phyloP scores from a whole-genome alignment of 1,140 invertebrate genomes.

The Gerris buenoi region DNA sequence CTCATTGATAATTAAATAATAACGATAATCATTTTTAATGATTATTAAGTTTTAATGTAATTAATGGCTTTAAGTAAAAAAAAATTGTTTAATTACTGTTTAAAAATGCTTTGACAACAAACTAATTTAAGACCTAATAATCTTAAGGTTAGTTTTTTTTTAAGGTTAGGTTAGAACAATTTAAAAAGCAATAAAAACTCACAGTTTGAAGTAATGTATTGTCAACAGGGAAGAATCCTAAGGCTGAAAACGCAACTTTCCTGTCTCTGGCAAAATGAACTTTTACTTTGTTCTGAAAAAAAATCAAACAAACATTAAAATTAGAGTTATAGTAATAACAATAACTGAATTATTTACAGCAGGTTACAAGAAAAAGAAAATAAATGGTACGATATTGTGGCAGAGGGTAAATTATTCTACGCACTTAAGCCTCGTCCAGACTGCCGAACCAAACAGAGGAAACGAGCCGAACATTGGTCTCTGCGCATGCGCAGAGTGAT shows the following conservation, averaged over 20 bases:
- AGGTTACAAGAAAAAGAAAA: too few species aligned
- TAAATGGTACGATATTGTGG: too few species aligned
- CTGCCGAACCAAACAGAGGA: too few species aligned
- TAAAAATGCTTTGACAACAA: neutral
- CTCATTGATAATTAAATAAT: neutral
- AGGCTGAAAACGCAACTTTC: neutral
- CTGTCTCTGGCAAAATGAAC: neutral
- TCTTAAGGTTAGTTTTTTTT: neutral
- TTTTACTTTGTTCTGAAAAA: neutral
- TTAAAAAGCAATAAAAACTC: neutral
- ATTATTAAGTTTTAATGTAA: too few species aligned
- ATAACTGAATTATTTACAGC: too few species aligned
- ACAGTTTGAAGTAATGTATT: neutral
- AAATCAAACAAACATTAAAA: neutral
- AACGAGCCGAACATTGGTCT: too few species aligned
- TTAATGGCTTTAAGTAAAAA: too few species aligned
- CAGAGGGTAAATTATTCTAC: too few species aligned
- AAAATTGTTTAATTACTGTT: too few species aligned
- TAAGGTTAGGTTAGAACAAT: neutral
- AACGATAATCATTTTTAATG: neutral
- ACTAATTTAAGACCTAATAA: neutral
- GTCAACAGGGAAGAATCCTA: neutral
- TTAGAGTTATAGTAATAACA: too few species aligned
- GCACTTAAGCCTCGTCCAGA: too few species aligned
- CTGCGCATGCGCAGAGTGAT: too few species aligned